Evolutionary conservation across 2,113 vertebrate species (phyloP).

Genomic region (Gnathonemus longibarbis): DNA sequence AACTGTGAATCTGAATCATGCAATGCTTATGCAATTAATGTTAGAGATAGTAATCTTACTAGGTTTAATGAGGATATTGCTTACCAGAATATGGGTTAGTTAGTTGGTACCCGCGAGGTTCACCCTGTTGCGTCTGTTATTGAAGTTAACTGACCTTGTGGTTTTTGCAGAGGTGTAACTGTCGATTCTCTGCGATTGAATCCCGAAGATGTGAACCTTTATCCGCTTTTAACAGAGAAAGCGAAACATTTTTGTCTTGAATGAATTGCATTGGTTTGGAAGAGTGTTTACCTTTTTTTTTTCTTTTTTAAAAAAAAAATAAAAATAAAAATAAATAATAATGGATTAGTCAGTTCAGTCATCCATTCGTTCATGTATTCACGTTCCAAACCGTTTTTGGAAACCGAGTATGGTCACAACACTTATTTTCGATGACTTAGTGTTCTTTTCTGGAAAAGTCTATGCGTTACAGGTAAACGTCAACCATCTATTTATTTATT

Average conservation of each 20-base stretch:
- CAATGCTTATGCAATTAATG: neutral
- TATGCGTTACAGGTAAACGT: neutral
- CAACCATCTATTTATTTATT: neutral
- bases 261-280: neutral
- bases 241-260: neutral
- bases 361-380: neutral
- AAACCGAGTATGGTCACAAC: neutral
- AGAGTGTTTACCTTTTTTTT: neutral
- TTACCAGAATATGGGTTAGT: neutral
- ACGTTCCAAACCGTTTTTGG: neutral
- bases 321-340: neutral
- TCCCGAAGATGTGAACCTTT: neutral
- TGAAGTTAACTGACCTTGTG: neutral
- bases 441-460: neutral
- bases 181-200: neutral
- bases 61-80: neutral
- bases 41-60: neutral
- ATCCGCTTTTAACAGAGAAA: neutral
- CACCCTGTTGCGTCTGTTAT: conserved; percentile 2
- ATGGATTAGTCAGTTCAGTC: neutral
- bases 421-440: neutral
- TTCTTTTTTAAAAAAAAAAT: no score
- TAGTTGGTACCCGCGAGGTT: neutral
- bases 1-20: neutral
- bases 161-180: neutral